A percentile compares a stretch with the other conserved stretches of the same genome.
These are phyloP conservation scores for Xiphorhynchus elegans DNA, from an alignment of 2,113 vertebrate species.

Conservation along the genomic window DNA sequence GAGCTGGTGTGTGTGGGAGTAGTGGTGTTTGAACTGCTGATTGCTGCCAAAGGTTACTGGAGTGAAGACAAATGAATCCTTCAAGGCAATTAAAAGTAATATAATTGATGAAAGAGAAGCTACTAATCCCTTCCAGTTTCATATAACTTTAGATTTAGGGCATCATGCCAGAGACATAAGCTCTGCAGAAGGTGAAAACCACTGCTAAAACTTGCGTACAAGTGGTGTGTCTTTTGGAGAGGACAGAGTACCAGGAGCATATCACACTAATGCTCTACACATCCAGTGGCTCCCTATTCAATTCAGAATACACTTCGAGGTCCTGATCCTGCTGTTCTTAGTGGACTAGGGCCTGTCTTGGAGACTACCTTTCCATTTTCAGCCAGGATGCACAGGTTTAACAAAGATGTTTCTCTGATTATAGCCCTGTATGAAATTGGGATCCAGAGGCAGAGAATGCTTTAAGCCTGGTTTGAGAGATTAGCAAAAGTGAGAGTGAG, in stretches of 20 bases:
- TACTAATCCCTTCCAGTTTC: slow-evolving; percentile 36
- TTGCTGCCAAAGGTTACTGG: slow-evolving; percentile 39
- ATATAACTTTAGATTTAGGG: slow-evolving; percentile 37
- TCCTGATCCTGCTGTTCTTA: neutral
- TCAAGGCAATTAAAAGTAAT: slow-evolving; percentile 44
- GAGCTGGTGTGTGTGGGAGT: neutral
- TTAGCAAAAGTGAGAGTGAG: neutral
- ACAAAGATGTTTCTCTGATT: neutral
- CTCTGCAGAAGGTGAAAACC: slow-evolving; percentile 12
- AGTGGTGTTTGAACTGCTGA: slow-evolving; percentile 31
- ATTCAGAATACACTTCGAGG: neutral
- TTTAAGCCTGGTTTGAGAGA: neutral
- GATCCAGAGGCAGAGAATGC: neutral
- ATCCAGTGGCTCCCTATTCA: neutral
- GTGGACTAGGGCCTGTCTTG: neutral
- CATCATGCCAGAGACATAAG: neutral
- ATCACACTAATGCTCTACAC: neutral
- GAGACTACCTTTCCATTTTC: neutral
- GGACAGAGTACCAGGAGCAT: neutral
- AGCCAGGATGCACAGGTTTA: neutral
- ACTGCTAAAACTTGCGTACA: neutral
- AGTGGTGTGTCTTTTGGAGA: neutral
- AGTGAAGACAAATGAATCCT: slow-evolving; percentile 41
- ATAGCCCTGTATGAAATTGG: neutral
- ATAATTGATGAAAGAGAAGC: slow-evolving; percentile 42